A percentile compares a stretch with the other conserved stretches of the same genome.
Evolutionary conservation across 2,797 vertebrate species (phyloP).

Genomic region (Syngnathus rostellatus): DNA sequence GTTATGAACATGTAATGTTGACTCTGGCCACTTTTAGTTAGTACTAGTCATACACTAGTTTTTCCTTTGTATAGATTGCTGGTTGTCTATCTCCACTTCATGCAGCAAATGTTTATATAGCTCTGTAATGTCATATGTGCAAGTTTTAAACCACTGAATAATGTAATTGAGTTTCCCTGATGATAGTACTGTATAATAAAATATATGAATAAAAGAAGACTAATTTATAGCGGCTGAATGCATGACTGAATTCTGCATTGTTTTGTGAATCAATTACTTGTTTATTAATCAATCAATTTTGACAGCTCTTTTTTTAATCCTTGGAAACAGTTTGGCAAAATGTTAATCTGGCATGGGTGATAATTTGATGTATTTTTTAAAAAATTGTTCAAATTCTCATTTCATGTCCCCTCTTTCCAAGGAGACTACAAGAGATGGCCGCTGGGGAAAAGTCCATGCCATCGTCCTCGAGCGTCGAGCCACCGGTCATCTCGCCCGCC

Average conservation of each 20-base stretch:
- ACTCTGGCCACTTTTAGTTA: neutral
- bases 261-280: too few species aligned
- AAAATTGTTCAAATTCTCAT: too few species aligned
- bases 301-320: neutral
- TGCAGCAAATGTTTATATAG: neutral
- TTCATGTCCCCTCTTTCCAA: constrained; percentile 16
- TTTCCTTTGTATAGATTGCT: too few species aligned
- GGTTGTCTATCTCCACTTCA: neutral
- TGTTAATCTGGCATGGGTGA: neutral
- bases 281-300: too few species aligned
- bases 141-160: neutral
- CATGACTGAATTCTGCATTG: too few species aligned
- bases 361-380: neutral
- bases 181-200: neutral
- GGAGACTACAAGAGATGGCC: constrained; percentile 81
- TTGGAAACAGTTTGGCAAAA: neutral
- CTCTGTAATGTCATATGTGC: neutral
- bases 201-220: too few species aligned
- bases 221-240: too few species aligned
- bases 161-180: neutral
- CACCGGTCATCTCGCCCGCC: constrained; percentile 70
- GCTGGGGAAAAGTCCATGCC: constrained; percentile 83
- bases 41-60: too few species aligned
- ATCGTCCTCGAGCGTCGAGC: constrained; percentile 74
- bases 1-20: neutral